These are phyloP conservation scores for Thecocarcelia acutangulata DNA, from an alignment of 2,888 invertebrate species.

Conservation along the genomic window DNA sequence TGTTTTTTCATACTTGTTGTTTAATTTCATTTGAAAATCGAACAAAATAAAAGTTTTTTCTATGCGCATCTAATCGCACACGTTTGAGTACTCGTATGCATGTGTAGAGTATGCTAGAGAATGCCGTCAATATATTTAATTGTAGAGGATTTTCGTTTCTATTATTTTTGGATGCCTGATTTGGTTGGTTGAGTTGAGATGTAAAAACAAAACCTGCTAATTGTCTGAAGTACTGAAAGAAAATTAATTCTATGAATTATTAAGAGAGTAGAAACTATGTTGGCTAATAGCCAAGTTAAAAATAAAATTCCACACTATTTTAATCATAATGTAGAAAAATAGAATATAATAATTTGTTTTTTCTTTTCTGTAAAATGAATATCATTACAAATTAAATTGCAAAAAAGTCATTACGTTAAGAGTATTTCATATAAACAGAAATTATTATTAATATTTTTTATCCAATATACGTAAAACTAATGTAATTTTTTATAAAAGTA, in stretches of 20 bases:
- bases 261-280: constrained; percentile 64
- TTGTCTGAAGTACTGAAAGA: constrained; percentile 65
- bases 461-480: no score
- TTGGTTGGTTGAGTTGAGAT: constrained; percentile 9
- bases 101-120: not conserved
- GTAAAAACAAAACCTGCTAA: constrained; percentile 59
- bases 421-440: no score
- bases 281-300: constrained; percentile 58
- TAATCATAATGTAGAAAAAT: constrained; percentile 27
- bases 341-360: constrained; percentile 8
- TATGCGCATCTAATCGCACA: not conserved
- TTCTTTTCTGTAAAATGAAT: constrained; percentile 29
- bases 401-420: no score
- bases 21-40: constrained; percentile 20
- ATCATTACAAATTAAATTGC: not conserved
- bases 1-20: constrained; percentile 38
- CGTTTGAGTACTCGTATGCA: not conserved
- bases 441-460: no score
- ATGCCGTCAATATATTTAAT: no score
- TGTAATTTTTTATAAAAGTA: no score
- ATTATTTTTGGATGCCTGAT: constrained; percentile 1
- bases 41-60: constrained; percentile 10
- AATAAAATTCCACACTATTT: constrained; percentile 54
- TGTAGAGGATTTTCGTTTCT: no score
- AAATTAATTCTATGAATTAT: constrained; percentile 61